A percentile compares a stretch with the other conserved stretches of the same genome.
Conservation (phyloP, 2,113 vertebrate genomes). For the Xiphophorus maculatus region DNA sequence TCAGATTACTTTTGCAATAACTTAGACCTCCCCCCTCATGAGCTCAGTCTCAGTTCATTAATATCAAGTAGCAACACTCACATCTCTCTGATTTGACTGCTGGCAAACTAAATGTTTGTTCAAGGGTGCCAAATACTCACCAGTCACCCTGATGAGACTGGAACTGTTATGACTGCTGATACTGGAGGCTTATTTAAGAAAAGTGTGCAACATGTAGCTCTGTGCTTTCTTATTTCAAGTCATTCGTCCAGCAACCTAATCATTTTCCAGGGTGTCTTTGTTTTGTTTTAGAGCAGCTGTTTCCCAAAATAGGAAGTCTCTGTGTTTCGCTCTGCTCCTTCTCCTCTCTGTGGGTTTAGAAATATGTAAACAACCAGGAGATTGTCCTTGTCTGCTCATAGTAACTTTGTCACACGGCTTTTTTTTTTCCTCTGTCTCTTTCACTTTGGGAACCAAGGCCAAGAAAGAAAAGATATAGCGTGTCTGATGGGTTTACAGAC, state of each 20-base stretch:
- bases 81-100: constrained; percentile 22
- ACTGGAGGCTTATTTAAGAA: constrained; percentile 9
- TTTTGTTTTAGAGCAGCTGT: constrained; percentile 63
- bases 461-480: constrained; percentile 4
- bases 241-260: constrained; percentile 9
- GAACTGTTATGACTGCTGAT: not conserved
- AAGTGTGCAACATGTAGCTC: not conserved
- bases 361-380: constrained; percentile 71
- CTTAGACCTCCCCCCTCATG: constrained; percentile 32
- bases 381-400: constrained; percentile 34
- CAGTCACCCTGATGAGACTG: not conserved
- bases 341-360: constrained; percentile 44
- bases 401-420: constrained; percentile 17
- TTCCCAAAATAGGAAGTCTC: constrained; percentile 70
- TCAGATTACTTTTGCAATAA: constrained; percentile 59
- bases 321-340: constrained; percentile 30
- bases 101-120: constrained; percentile 37
- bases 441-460: constrained; percentile 14
- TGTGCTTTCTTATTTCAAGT: not conserved
- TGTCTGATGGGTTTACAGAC: constrained; percentile 1
- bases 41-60: constrained; percentile 65
- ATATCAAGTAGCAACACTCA: constrained; percentile 67
- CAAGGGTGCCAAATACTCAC: constrained; percentile 28
- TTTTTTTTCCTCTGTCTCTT: constrained; percentile 42
- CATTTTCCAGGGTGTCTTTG: constrained; percentile 38